Percentiles rank a stretch among this genome's conserved stretches.
Evolutionary conservation across 2,888 invertebrate species (phyloP).

Genomic region (Eilema caniola): DNA sequence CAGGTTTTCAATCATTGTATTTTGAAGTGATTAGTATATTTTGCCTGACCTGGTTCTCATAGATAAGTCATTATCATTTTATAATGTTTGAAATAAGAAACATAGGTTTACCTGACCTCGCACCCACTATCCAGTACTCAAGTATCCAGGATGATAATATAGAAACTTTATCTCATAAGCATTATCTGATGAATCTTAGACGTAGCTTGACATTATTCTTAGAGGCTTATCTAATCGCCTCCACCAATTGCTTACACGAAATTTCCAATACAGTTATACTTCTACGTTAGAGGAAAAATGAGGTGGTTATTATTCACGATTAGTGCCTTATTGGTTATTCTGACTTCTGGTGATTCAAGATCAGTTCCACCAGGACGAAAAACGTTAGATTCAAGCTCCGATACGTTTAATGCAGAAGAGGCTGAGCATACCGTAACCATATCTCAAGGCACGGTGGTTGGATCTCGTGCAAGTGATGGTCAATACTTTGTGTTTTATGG

Average conservation of each 20-base stretch:
- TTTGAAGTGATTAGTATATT: no score
- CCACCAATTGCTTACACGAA: constrained; percentile 21
- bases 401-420: not conserved
- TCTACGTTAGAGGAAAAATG: constrained; percentile 44
- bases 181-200: constrained; percentile 39
- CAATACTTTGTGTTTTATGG: constrained; percentile 71
- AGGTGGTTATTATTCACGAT: constrained; percentile 58
- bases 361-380: not conserved
- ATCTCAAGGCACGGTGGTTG: constrained; percentile 68
- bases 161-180: constrained; percentile 31
- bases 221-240: constrained; percentile 49
- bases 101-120: not conserved
- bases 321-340: constrained; percentile 44
- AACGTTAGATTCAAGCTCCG: not conserved
- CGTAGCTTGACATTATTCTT: constrained; percentile 23
- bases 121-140: not conserved
- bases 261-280: constrained; percentile 48
- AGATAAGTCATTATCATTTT: not conserved
- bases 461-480: constrained; percentile 60
- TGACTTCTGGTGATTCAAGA: constrained; percentile 47
- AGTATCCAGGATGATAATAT: not conserved
- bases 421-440: constrained; percentile 55
- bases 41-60: not conserved
- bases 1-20: no score
- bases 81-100: not conserved